A percentile compares a stretch with the other conserved stretches of the same genome.
Evolutionary conservation across 2,888 invertebrate species (phyloP).

Genomic region (Phortica magna): DNA sequence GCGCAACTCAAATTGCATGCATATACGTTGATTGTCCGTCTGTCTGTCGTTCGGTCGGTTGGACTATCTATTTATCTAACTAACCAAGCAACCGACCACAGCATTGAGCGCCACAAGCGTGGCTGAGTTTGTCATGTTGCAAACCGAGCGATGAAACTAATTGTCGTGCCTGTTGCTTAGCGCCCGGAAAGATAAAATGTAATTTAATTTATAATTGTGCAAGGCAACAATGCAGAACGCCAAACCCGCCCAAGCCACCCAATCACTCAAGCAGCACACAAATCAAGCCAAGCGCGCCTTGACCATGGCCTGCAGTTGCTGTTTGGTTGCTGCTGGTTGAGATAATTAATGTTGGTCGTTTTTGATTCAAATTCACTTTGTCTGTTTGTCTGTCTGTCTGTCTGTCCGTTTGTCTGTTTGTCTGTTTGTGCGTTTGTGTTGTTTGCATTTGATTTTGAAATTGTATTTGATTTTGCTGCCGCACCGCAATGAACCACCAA

Average conservation of each 20-base stretch:
- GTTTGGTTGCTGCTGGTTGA: too few species aligned
- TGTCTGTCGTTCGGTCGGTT: too few species aligned
- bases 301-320: background rate
- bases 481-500: background rate
- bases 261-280: background rate
- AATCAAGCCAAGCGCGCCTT: too few species aligned
- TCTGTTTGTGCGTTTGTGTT: conserved; percentile 28
- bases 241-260: background rate
- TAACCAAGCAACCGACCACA: background rate
- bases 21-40: background rate
- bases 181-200: conserved; percentile 19
- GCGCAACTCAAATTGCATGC: background rate
- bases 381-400: conserved; percentile 33
- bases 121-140: background rate
- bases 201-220: conserved; percentile 27
- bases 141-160: conserved; percentile 5
- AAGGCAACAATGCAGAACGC: background rate
- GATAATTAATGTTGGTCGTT: too few species aligned
- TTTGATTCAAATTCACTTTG: background rate
- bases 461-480: conserved; percentile 61
- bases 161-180: conserved; percentile 16
- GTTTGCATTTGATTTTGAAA: conserved; percentile 25
- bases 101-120: background rate
- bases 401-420: conserved; percentile 27
- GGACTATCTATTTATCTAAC: background rate